Base-by-base conservation (phyloP, 2,113 vertebrate genomes). In the Paracanthobrama guichenoti region DNA sequence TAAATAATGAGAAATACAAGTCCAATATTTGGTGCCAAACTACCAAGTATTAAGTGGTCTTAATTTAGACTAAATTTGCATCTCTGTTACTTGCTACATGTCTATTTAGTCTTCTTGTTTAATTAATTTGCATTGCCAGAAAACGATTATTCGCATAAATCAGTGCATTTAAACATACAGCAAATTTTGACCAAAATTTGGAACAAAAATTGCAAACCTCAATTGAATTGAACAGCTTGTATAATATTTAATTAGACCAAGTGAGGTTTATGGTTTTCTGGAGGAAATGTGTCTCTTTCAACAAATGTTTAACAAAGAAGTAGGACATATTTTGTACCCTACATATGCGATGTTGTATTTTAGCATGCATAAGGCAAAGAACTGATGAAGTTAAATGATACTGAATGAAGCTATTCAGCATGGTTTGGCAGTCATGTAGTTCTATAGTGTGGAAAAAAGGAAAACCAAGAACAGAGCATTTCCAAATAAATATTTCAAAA, bases 321-420 rank as follows among this genome's bases (percentile, higher is more conserved):
- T 20, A 8, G 6, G 62, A 12, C 28, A 31, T 31, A 35, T 8
- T 8, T 42, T 69, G 18, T 69, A 22, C 9, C 20, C 20, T 42
- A n/a, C 20, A 20, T 9, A 18, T 69, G 60, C 24, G 14, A 26
- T 12, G 5, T n/a, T 78, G 39, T 44, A 12, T 46, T 6, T 62
- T 26, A 39, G 12, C 22, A 79, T 62, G 76, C 13, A 42, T 10
- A n/a, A 57, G 50, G 18, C 3, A 6, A 75, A 73, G 12, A 31
- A 76, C 6, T 7, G 12, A 79, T 2, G 0, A 24, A 39, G 76
- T 44, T 44, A 18, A 79, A 80, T 50, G 16, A 80, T 28, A 16
- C n/a, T 35, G 44, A 67, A 50, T 42, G n/a, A 79, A 60, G 13
- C 76, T 79, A 44, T 44, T 62, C 39, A 79, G 5, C n/a, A 16